Conservation (phyloP, 1,140 invertebrate genomes). For the Drosophila kanapiae region DNA sequence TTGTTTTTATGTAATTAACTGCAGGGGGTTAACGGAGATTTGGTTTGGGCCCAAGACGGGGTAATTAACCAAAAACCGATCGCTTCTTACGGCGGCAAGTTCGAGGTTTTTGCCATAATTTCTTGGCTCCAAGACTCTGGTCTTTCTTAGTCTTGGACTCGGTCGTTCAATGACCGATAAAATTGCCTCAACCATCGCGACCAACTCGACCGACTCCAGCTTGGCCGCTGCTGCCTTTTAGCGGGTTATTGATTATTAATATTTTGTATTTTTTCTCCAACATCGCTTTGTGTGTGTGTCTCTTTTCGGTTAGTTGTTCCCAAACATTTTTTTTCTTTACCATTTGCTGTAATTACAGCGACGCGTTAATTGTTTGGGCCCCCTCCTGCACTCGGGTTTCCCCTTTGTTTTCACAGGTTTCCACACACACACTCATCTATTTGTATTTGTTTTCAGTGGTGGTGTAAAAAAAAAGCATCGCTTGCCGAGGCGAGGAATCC, state of each 20-base stretch:
- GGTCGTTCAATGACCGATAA: slow-evolving; percentile 79
- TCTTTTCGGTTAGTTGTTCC: slow-evolving; percentile 54
- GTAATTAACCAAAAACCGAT: slow-evolving; percentile 80
- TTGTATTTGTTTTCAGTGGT: slow-evolving; percentile 70
- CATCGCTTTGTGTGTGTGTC: slow-evolving; percentile 5
- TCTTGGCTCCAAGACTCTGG: slow-evolving; percentile 13
- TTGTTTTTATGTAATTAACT: slow-evolving; percentile 80
- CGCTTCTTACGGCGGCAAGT: slow-evolving; percentile 59
- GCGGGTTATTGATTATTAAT: slow-evolving; percentile 82
- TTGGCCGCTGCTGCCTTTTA: slow-evolving; percentile 60
- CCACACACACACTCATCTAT: slow-evolving; percentile 34
- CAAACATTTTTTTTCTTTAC: slow-evolving; percentile 59
- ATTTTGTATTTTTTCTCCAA: slow-evolving; percentile 43
- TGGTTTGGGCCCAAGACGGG: slow-evolving; percentile 43
- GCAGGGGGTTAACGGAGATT: slow-evolving; percentile 65
- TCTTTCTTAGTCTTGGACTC: slow-evolving; percentile 16
- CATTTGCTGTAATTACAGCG: slow-evolving; percentile 76
- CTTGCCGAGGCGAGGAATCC: slow-evolving; percentile 70
- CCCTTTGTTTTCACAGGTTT: slow-evolving; percentile 52
- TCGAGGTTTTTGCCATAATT: slow-evolving; percentile 50
- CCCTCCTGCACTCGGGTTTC: slow-evolving; percentile 59
- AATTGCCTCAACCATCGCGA: slow-evolving; percentile 66
- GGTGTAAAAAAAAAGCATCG: slow-evolving; percentile 51
- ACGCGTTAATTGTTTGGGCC: slow-evolving; percentile 76
- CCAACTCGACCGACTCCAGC: slow-evolving; percentile 42